Evolutionary conservation across 37 sponge, comb jelly and placozoan genomes (phyloP).

Genomic region (Ianthella basta): DNA sequence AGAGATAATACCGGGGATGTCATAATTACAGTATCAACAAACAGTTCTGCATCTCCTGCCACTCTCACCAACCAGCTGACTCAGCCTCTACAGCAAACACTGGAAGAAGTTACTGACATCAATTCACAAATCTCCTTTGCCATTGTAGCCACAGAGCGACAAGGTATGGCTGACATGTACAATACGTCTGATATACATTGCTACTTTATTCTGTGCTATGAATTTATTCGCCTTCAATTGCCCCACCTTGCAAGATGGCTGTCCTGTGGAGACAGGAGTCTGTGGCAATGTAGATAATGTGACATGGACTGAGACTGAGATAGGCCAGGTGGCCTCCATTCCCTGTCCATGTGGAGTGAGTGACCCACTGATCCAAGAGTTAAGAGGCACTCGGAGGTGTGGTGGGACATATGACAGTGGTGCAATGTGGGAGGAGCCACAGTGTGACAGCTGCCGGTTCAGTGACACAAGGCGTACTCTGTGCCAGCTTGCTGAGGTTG

Average conservation of each 20-base stretch:
- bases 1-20: too few species aligned
- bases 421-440: conserved; percentile 43
- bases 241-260: conserved; percentile 16
- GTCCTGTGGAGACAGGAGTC: neutral
- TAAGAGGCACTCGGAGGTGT: conserved; percentile 49
- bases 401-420: conserved; percentile 50
- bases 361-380: neutral
- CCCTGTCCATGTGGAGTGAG: conserved; percentile 52
- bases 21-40: too few species aligned
- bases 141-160: too few species aligned
- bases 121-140: too few species aligned
- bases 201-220: too few species aligned
- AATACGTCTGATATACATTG: too few species aligned
- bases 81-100: too few species aligned
- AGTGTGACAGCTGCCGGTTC: conserved; percentile 36
- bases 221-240: too few species aligned
- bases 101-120: too few species aligned
- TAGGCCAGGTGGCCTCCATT: conserved; percentile 20
- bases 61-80: too few species aligned
- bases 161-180: too few species aligned
- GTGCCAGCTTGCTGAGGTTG: conserved; percentile 49
- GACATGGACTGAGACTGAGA: conserved; percentile 52
- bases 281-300: neutral
- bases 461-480: conserved; percentile 11
- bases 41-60: too few species aligned